Evolutionary conservation across 2,888 invertebrate species (phyloP).

Genomic region (Ochropleura plecta): DNA sequence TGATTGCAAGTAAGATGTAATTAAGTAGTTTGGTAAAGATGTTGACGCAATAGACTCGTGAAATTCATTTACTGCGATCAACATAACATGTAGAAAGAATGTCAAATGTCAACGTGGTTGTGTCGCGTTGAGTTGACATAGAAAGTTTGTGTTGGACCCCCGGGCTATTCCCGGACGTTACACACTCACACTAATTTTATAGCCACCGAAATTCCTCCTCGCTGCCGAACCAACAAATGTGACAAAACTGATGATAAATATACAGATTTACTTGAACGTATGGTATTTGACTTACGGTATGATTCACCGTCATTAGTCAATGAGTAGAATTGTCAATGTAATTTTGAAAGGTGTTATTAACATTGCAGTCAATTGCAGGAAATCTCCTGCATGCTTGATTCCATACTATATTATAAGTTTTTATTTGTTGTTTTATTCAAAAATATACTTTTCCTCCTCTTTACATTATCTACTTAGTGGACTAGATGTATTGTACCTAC

Average conservation of each 20-base stretch:
- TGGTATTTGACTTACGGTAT: conserved; percentile 28
- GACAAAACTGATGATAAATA: conserved; percentile 61
- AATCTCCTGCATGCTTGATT: background rate
- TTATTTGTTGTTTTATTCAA: background rate
- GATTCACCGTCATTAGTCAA: conserved; percentile 34
- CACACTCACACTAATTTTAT: conserved; percentile 85
- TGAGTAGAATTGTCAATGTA: background rate
- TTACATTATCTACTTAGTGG: background rate
- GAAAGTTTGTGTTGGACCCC: conserved; percentile 76
- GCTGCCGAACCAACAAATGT: conserved; percentile 66
- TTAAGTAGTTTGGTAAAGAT: background rate
- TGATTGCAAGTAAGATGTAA: background rate
- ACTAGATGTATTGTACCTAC: background rate
- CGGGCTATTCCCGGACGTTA: conserved; percentile 79
- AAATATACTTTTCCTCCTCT: too few relatives aligned
- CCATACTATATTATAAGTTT: background rate
- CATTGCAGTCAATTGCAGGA: background rate
- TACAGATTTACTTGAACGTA: conserved; percentile 34
- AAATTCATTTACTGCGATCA: conserved; percentile 26
- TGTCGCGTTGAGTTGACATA: conserved; percentile 73
- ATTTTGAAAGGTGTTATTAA: conserved; percentile 10
- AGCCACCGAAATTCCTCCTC: conserved; percentile 81
- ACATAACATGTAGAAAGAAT: conserved; percentile 60
- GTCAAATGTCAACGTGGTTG: conserved; percentile 64
- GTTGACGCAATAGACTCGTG: conserved; percentile 1